Evolutionary conservation across 1,140 invertebrate species (phyloP).

Genomic region (Melanaphis sacchari): DNA sequence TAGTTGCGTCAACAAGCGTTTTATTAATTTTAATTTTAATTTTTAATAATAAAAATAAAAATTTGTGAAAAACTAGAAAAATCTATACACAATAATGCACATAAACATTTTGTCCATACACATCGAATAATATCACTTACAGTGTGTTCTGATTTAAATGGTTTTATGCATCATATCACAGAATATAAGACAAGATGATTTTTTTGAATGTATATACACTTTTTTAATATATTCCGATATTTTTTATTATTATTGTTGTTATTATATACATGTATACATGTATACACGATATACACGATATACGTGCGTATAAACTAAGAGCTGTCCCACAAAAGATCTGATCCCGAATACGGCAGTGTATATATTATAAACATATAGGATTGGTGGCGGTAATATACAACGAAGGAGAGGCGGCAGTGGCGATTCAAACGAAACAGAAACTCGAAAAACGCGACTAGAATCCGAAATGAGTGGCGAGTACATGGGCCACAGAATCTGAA

Average conservation of each 20-base stretch:
- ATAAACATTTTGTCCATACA: neutral
- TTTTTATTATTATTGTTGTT: neutral
- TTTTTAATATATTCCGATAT: conserved; percentile 9
- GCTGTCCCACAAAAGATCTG: conserved; percentile 15
- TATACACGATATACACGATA: neutral
- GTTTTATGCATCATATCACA: neutral
- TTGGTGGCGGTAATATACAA: neutral
- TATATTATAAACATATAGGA: neutral
- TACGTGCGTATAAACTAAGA: neutral
- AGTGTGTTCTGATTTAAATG: neutral
- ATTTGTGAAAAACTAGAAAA: neutral
- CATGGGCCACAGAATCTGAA: conserved; percentile 48
- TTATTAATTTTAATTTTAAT: neutral
- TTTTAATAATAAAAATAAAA: neutral
- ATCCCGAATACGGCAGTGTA: neutral
- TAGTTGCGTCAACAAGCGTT: neutral
- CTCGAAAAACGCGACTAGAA: conserved; percentile 54
- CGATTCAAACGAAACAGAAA: conserved; percentile 52
- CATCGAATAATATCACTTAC: neutral
- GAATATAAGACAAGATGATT: neutral
- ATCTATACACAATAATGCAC: neutral
- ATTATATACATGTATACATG: neutral
- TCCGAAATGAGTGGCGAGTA: conserved; percentile 41
- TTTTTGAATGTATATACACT: neutral
- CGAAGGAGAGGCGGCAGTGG: neutral